Conservation (phyloP, 2,888 invertebrate genomes). For the Chouioia cunea region DNA sequence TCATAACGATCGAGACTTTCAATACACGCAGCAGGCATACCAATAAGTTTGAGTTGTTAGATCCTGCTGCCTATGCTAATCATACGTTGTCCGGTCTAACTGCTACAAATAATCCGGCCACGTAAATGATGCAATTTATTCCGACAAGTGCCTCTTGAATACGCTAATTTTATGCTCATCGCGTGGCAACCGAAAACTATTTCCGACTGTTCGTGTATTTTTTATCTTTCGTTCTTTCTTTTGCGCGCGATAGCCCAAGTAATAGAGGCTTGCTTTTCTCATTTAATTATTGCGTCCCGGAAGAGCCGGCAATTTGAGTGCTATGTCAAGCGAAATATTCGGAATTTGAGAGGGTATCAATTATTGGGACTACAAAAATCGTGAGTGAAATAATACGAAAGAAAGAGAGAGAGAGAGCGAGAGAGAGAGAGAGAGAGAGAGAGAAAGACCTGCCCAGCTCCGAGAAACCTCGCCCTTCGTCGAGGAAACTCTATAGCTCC, state of each 20-base stretch:
- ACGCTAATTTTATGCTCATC: no score
- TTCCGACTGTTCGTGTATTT: background rate
- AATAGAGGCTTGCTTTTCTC: constrained; percentile 1
- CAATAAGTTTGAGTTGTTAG: no score
- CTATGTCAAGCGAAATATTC: constrained; percentile 26
- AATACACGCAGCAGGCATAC: no score
- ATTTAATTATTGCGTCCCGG: constrained; percentile 29
- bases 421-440: no score
- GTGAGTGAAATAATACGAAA: constrained; percentile 31
- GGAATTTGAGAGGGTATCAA: constrained; percentile 37
- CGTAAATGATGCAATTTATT: no score
- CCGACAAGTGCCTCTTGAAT: no score
- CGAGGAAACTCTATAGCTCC: constrained; percentile 21
- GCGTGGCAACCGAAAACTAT: constrained; percentile 11
- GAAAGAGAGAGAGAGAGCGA: background rate
- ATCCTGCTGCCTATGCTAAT: no score
- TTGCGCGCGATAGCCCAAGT: background rate
- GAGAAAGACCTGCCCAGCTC: no score
- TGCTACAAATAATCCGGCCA: background rate
- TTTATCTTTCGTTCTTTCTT: background rate
- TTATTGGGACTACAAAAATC: constrained; percentile 36
- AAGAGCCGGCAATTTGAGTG: constrained; percentile 21
- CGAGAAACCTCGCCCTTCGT: constrained; percentile 16
- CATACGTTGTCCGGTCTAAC: no score
- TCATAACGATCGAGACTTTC: no score